A percentile compares a stretch with the other conserved stretches of the same genome.
phyloP scores from a whole-genome alignment of 2,888 invertebrate genomes.

The Resseliella maxima region DNA sequence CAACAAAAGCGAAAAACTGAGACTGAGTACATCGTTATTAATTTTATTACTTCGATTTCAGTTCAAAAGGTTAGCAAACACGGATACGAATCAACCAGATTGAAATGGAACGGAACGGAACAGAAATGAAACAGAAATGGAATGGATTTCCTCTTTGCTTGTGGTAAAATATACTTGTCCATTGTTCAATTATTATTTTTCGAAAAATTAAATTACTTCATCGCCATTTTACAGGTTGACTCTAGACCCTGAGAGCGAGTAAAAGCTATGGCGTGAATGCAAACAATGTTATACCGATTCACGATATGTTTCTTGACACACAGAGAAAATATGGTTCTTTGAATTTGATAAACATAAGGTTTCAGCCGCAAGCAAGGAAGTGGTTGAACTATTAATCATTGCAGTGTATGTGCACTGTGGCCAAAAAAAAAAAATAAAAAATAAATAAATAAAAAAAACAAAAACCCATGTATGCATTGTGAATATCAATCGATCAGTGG shows the following conservation, averaged over 20 bases:
- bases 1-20: neutral
- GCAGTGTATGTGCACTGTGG: neutral
- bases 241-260: no score
- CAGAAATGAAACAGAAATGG: neutral
- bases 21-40: neutral
- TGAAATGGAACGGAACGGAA: no score
- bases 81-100: neutral
- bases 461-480: neutral
- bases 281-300: neutral
- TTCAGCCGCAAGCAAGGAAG: constrained; percentile 55
- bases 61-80: constrained; percentile 42
- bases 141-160: constrained; percentile 47
- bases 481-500: constrained; percentile 41
- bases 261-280: no score
- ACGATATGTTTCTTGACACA: constrained; percentile 34
- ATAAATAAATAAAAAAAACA: no score
- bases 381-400: constrained; percentile 52
- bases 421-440: no score
- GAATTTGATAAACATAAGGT: constrained; percentile 47
- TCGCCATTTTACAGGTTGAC: neutral
- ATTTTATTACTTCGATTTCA: constrained; percentile 27
- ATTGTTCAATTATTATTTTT: constrained; percentile 37
- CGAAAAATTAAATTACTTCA: constrained; percentile 38
- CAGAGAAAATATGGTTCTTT: constrained; percentile 39
- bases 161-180: constrained; percentile 43